Evolutionary conservation across 2,113 vertebrate species (phyloP).

Genomic region (Panthera tigris): DNA sequence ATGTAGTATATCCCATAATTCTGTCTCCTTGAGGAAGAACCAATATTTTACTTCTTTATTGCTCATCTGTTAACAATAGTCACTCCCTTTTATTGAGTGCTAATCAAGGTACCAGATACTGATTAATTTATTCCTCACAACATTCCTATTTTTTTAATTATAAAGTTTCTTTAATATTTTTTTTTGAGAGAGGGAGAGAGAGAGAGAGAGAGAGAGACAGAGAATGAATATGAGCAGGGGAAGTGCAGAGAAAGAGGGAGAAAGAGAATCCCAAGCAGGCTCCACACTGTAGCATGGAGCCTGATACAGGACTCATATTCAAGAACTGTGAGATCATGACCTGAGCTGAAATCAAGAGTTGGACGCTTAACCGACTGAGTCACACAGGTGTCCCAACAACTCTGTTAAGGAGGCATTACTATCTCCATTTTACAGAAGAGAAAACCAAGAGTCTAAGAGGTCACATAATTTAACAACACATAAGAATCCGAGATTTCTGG

Average conservation of each 20-base stretch:
- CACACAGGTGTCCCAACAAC: background rate
- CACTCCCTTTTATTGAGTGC: background rate
- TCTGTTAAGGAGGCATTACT: conserved; percentile 7
- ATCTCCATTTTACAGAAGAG: conserved; percentile 8
- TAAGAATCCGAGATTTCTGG: background rate
- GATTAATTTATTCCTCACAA: conserved; percentile 20
- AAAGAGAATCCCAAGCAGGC: too few species aligned
- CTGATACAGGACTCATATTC: too few species aligned
- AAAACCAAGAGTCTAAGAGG: background rate
- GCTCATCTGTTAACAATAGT: background rate
- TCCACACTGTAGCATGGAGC: too few species aligned
- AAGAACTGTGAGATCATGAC: too few species aligned
- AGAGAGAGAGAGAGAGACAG: too few species aligned
- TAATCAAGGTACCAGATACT: background rate
- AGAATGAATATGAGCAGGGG: too few species aligned
- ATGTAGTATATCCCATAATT: background rate
- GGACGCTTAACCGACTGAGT: too few species aligned
- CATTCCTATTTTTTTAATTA: background rate
- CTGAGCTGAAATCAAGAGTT: too few species aligned
- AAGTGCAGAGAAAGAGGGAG: too few species aligned
- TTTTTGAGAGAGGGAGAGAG: too few species aligned
- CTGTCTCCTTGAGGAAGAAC: background rate
- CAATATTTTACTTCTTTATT: background rate
- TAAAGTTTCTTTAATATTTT: too few species aligned
- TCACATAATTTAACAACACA: background rate